Evolutionary conservation across 2,113 vertebrate species (phyloP).

Genomic region (Oncorhynchus gorbuscha): DNA sequence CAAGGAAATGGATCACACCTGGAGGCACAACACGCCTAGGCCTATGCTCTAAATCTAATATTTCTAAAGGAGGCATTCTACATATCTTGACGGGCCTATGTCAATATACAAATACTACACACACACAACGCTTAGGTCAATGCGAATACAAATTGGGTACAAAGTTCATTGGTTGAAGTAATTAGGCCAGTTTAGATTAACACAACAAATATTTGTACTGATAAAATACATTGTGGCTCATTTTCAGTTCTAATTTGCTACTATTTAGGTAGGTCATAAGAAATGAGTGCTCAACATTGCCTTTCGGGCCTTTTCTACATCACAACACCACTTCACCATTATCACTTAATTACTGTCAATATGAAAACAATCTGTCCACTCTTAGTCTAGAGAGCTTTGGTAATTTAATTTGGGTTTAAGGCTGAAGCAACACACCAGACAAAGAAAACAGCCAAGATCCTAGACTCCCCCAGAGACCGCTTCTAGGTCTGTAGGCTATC

Average conservation of each 20-base stretch:
- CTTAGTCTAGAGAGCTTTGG: constrained; percentile 2
- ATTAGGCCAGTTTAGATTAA: background rate
- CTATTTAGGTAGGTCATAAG: background rate
- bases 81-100: background rate
- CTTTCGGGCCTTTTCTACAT: background rate
- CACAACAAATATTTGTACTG: too few relatives aligned
- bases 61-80: too few relatives aligned
- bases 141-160: background rate
- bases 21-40: too few relatives aligned
- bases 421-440: background rate
- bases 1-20: too few relatives aligned
- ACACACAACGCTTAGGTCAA: background rate
- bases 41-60: too few relatives aligned
- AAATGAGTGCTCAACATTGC: background rate
- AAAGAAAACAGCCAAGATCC: background rate
- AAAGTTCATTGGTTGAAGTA: background rate
- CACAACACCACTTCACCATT: constrained; percentile 1
- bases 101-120: background rate
- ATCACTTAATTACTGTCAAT: constrained; percentile 35
- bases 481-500: background rate
- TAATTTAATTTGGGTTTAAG: constrained; percentile 27
- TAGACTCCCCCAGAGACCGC: background rate
- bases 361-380: constrained; percentile 12
- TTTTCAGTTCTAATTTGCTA: background rate
- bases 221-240: background rate